Evolutionary conservation across 2,888 invertebrate species (phyloP).

Genomic region (Tetheella fluctuosa): DNA sequence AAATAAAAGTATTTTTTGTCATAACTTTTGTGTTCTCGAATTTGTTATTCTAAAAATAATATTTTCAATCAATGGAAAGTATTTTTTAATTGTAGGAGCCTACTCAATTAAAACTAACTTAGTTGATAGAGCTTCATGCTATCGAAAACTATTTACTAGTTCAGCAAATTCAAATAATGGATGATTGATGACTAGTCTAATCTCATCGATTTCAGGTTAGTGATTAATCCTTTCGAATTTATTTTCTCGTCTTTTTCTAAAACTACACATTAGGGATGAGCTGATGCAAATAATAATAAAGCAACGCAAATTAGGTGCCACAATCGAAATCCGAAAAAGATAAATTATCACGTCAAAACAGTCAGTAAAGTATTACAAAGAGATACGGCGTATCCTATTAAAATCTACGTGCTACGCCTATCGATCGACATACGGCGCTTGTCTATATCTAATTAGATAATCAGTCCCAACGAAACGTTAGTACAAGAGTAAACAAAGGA

Average conservation of each 20-base stretch:
- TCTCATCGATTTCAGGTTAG: no score
- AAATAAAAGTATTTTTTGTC: no score
- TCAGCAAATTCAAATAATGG: not conserved
- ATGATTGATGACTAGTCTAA: not conserved
- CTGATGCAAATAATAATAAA: not conserved
- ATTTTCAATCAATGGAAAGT: no score
- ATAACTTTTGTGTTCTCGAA: no score
- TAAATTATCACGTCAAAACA: conserved; percentile 2
- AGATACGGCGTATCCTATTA: conserved; percentile 5
- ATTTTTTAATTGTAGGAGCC: no score
- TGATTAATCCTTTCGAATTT: no score
- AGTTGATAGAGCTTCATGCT: not conserved
- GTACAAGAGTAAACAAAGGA: conserved; percentile 35
- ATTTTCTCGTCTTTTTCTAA: no score
- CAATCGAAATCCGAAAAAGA: not conserved
- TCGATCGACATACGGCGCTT: conserved; percentile 6
- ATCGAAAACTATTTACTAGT: not conserved
- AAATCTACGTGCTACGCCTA: conserved; percentile 14
- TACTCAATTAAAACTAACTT: no score
- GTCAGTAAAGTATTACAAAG: conserved; percentile 1
- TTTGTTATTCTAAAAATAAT: no score
- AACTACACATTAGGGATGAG: no score
- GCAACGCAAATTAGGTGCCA: not conserved
- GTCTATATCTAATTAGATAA: conserved; percentile 17
- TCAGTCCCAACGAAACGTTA: conserved; percentile 15